A percentile compares a stretch with the other conserved stretches of the same genome.
Conservation (phyloP, 2,888 invertebrate species). For the Xanthorhoe spadicearia region DNA sequence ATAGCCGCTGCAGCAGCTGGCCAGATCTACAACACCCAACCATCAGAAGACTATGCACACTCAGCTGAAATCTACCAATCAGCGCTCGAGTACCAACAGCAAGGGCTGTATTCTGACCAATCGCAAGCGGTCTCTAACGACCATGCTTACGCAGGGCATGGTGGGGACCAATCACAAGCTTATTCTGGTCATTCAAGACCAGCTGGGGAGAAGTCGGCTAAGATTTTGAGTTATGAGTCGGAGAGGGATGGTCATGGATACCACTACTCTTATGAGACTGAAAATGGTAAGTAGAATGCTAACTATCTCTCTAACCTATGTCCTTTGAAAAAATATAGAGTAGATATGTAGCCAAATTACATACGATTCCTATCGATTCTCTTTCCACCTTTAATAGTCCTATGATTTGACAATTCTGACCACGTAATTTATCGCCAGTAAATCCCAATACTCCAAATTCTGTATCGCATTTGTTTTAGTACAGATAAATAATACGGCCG, state of each 20-base stretch:
- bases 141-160: constrained; percentile 11
- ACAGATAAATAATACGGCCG: too few species aligned
- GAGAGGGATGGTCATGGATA: constrained; percentile 69
- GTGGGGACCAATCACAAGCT: constrained; percentile 38
- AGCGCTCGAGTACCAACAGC: constrained; percentile 59
- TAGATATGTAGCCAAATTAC: too few species aligned
- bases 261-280: constrained; percentile 85
- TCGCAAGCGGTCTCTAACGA: constrained; percentile 37
- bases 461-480: too few species aligned
- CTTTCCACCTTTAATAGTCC: too few species aligned
- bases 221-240: constrained; percentile 60
- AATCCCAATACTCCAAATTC: too few species aligned
- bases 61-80: constrained; percentile 65
- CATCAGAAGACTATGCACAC: constrained; percentile 52
- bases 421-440: too few species aligned
- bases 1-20: constrained; percentile 65
- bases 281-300: constrained; percentile 77
- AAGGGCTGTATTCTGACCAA: constrained; percentile 57
- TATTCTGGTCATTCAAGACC: constrained; percentile 45
- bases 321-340: too few species aligned
- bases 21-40: constrained; percentile 54
- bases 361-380: too few species aligned
- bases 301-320: neutral
- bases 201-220: constrained; percentile 59
- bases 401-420: too few species aligned